Conservation (phyloP, 2,113 vertebrate species). For the Perognathus longimembris region DNA sequence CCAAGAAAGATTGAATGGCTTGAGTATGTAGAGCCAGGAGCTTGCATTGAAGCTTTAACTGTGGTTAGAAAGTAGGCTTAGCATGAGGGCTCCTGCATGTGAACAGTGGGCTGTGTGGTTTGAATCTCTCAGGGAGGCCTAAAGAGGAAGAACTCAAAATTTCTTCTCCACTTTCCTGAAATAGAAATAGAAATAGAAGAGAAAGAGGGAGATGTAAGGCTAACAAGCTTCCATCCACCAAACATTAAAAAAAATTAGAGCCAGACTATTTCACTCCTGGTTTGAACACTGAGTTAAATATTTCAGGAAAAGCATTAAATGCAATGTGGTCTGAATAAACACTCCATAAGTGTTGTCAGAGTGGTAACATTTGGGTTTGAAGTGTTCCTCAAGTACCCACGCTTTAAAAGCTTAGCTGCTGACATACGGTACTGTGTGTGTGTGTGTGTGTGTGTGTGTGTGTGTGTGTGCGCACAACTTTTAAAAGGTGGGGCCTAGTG, state of each 20-base stretch:
- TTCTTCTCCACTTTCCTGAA: neutral
- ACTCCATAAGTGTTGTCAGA: neutral
- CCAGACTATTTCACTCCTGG: neutral
- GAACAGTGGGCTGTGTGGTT: neutral
- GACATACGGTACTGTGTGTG: neutral
- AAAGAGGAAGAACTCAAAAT: neutral
- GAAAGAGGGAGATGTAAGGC: neutral
- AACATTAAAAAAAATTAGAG: neutral
- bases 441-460: no score
- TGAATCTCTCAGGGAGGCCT: neutral
- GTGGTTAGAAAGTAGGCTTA: neutral
- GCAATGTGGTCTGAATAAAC: neutral
- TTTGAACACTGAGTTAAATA: neutral
- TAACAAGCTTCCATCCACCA: neutral
- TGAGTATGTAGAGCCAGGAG: neutral
- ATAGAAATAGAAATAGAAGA: no score
- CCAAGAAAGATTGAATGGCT: neutral
- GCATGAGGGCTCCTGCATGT: neutral
- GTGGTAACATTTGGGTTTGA: no score
- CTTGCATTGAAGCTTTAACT: neutral
- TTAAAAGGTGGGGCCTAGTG: neutral
- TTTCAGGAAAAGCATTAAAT: neutral
- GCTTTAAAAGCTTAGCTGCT: neutral
- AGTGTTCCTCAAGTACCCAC: neutral
- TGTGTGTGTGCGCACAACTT: no score